Evolutionary conservation across 2,113 vertebrate genomes (phyloP).

Genomic region (Salvelinus fontinalis): DNA sequence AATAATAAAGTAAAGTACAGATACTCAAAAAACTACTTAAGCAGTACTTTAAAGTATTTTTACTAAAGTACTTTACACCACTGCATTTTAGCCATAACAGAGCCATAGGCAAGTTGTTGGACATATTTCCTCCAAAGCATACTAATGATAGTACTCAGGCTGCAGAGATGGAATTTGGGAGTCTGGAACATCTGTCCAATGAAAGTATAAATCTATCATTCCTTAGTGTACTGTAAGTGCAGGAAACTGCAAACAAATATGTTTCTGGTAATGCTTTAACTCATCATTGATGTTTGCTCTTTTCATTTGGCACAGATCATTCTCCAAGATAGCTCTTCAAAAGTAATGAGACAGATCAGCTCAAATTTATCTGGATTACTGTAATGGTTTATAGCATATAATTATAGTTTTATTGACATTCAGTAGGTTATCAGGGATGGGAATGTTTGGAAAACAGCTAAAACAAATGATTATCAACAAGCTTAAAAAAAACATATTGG

Average conservation of each 20-base stretch:
- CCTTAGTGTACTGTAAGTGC: constrained; percentile 9
- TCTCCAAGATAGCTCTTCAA: background rate
- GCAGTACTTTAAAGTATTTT: no score
- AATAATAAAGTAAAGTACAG: no score
- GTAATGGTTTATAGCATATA: no score
- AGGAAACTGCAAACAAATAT: constrained; percentile 15
- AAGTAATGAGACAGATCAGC: no score
- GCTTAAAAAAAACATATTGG: no score
- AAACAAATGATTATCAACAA: no score
- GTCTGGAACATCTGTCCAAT: constrained; percentile 15
- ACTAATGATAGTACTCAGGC: constrained; percentile 7
- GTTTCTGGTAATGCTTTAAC: constrained; percentile 26
- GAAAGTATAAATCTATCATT: constrained; percentile 17
- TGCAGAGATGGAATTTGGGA: constrained; percentile 10
- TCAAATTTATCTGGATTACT: no score
- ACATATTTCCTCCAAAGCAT: background rate
- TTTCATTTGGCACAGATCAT: background rate
- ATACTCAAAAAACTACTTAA: no score
- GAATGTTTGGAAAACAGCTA: no score
- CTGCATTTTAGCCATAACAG: background rate
- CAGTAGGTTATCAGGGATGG: no score
- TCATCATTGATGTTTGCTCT: constrained; percentile 4
- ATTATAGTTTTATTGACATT: no score
- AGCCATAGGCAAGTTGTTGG: background rate
- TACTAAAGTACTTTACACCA: no score